phyloP scores from a whole-genome alignment of 1,140 invertebrate species.

The Drosophila tropicalis region DNA sequence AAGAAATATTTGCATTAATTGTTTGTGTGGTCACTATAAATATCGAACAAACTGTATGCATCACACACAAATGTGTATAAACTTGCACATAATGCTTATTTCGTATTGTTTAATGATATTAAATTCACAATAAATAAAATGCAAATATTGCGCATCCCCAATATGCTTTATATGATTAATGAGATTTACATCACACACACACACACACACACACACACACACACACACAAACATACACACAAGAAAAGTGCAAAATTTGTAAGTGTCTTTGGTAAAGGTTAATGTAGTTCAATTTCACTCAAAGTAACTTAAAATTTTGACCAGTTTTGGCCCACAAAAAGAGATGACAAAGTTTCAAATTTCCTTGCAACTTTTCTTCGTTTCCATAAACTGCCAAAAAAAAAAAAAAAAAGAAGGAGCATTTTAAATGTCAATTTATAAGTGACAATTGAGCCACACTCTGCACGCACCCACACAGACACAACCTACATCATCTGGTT shows the following conservation, averaged over 20 bases:
- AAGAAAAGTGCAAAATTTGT: background rate
- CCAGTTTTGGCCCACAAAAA: background rate
- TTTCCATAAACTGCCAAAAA: conserved; percentile 19
- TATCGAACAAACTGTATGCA: background rate
- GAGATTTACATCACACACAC: conserved; percentile 23
- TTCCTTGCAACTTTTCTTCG: conserved; percentile 22
- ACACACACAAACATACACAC: background rate
- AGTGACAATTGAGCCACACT: conserved; percentile 68
- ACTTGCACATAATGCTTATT: conserved; percentile 23
- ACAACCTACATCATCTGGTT: conserved; percentile 12
- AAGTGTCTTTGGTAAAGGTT: background rate
- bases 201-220: background rate
- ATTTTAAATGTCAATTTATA: conserved; percentile 80
- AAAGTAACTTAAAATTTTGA: background rate
- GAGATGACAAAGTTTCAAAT: conserved; percentile 36
- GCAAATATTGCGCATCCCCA: conserved; percentile 33
- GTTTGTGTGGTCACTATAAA: background rate
- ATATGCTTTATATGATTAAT: conserved; percentile 44
- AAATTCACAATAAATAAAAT: conserved; percentile 41
- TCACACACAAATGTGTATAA: background rate
- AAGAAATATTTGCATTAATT: too few species aligned
- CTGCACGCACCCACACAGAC: background rate
- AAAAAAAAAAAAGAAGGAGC: conserved; percentile 61
- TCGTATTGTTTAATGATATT: conserved; percentile 50
- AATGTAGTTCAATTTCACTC: background rate